These are phyloP conservation scores for Hedya salicella DNA, from an alignment of 2,888 invertebrate genomes.

Conservation along the genomic window DNA sequence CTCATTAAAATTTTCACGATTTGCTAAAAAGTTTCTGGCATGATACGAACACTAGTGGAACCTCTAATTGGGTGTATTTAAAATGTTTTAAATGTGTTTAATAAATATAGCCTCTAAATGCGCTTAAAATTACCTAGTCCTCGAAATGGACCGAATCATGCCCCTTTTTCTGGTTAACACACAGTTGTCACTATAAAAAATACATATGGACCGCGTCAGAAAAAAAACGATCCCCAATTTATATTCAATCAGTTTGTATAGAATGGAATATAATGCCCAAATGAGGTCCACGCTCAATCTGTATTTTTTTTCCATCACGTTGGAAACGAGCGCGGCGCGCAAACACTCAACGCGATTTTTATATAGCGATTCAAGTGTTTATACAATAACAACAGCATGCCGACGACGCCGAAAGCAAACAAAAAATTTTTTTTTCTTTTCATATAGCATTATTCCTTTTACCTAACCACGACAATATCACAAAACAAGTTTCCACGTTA, in stretches of 20 bases:
- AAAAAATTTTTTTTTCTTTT: background rate
- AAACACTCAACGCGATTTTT: background rate
- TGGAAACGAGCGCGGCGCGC: background rate
- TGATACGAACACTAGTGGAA: too few species aligned
- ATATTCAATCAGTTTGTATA: too few species aligned
- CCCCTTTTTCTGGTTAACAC: too few species aligned
- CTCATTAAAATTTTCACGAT: background rate
- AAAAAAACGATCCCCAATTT: too few species aligned
- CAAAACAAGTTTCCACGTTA: constrained; percentile 7
- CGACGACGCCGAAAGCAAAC: background rate
- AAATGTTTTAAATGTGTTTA: too few species aligned
- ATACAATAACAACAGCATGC: background rate
- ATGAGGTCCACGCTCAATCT: background rate
- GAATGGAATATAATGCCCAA: background rate
- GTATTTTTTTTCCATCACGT: background rate
- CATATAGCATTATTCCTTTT: background rate
- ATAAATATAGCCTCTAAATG: too few species aligned
- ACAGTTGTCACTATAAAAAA: too few species aligned
- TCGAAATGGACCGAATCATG: too few species aligned
- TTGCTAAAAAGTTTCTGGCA: background rate
- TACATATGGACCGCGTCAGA: too few species aligned
- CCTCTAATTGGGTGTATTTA: too few species aligned
- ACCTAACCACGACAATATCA: constrained; percentile 5
- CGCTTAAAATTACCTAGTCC: too few species aligned
- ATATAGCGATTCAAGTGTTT: background rate